Percentiles rank a stretch among this genome's conserved stretches.
These are phyloP conservation scores for Ophion costatus DNA, from an alignment of 2,888 invertebrate genomes.

Conservation along the genomic window DNA sequence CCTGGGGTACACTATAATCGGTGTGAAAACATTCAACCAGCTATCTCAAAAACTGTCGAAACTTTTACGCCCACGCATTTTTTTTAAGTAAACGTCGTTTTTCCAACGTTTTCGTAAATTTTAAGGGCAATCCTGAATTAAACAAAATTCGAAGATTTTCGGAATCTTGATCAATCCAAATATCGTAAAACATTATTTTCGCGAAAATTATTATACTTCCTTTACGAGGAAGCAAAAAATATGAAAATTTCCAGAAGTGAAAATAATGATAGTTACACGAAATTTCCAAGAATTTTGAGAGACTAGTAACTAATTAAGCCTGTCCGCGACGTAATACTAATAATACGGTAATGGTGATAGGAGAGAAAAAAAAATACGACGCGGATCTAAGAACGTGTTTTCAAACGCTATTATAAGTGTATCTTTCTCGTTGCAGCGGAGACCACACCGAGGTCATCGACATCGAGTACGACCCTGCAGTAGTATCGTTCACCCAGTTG, in stretches of 20 bases:
- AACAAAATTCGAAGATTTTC: no score
- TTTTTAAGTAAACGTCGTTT: no score
- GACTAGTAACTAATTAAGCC: neutral
- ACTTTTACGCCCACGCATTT: no score
- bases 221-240: neutral
- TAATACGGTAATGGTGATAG: slow-evolving; percentile 6
- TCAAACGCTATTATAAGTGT: slow-evolving; percentile 29
- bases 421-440: slow-evolving; percentile 86
- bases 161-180: no score
- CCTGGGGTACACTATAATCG: no score
- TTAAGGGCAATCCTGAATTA: no score
- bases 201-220: no score
- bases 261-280: neutral
- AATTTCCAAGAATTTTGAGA: neutral
- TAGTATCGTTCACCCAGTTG: slow-evolving; percentile 90
- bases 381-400: slow-evolving; percentile 14
- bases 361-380: slow-evolving; percentile 2
- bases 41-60: no score
- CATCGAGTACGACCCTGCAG: slow-evolving; percentile 94
- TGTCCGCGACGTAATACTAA: neutral
- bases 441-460: slow-evolving; percentile 98
- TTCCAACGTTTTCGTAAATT: no score
- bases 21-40: no score
- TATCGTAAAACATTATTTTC: no score
- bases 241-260: no score